Evolutionary conservation across 2,113 vertebrate species (phyloP), one percentile per base, ranked within the genome.

Genomic region (Mesitornis unicolor): DNA sequence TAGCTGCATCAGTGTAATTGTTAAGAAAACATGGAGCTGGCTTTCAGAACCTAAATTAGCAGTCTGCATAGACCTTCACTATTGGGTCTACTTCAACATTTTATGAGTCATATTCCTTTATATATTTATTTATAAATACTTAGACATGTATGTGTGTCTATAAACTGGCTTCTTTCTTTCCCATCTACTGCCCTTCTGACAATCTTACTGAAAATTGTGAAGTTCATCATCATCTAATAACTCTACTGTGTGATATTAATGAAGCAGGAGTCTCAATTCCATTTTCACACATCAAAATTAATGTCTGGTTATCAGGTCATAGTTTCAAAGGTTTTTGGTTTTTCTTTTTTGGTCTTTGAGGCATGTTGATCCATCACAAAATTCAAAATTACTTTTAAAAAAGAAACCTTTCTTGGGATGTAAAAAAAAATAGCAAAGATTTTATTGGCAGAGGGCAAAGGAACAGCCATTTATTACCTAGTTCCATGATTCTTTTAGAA

Each of bases 101-200:
- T 94, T 71, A 29, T 64, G 16, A 69, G 20, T 68, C 13, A 12
- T 64, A 21, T 60, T 80, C 9, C 2, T 5, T 57, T 61, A 45
- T 1, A 3, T 60, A n/a, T 56, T 53, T 4, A 13, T 51, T 11
- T 56, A 59, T 45, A 82, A 91, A 54, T 60, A 64, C 7, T 45
- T 75, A 38, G 3, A 54, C 1, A 3, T 8, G 1, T 33, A 5
- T 63, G 4, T 36, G 3, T 71, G 4, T 76, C 22, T n/a, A 14
- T 4, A 40, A 2, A 21, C n/a, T n/a, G n/a, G n/a, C 33, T 31
- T 10, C 4, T 2, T 59, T 42, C 31, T 86, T 76, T 70, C 36
- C 8, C 18, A 47, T 4, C 11, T 61, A 8, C 7, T 67, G 9
- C 8, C 24, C 24, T 77, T 81, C 51, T 70, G 51, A 64, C 13